These are phyloP conservation scores for Balanococcus diminutus DNA, from an alignment of 2,888 invertebrate species.

Conservation along the genomic window DNA sequence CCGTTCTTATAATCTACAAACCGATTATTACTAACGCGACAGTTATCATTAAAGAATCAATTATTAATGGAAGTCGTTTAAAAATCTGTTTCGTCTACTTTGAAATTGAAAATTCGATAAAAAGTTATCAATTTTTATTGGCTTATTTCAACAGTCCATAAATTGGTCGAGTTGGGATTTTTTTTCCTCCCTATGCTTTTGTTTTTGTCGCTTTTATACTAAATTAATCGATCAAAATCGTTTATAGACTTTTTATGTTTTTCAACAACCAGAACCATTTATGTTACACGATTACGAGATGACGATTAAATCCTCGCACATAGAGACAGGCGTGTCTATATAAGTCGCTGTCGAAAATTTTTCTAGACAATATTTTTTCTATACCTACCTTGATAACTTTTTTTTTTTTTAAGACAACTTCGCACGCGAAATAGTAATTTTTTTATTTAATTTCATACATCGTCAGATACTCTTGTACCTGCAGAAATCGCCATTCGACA, in stretches of 20 bases:
- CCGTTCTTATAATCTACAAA: constrained; percentile 14
- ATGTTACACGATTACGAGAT: constrained; percentile 24
- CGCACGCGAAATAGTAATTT: constrained; percentile 6
- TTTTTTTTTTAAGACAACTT: neutral
- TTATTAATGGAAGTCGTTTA: constrained; percentile 38
- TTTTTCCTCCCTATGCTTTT: neutral
- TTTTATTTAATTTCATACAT: neutral
- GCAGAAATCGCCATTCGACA: too few relatives aligned
- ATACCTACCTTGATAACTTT: too few relatives aligned
- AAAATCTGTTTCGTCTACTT: constrained; percentile 12
- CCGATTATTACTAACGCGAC: neutral
- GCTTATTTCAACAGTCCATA: constrained; percentile 32
- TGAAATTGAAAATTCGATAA: neutral
- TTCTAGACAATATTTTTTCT: too few relatives aligned
- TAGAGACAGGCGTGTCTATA: neutral
- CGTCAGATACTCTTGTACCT: neutral
- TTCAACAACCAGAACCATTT: constrained; percentile 24
- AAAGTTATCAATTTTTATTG: constrained; percentile 31
- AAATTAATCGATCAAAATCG: constrained; percentile 36
- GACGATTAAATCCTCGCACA: neutral
- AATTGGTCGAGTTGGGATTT: constrained; percentile 11
- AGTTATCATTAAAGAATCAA: constrained; percentile 38
- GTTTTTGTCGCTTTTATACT: neutral
- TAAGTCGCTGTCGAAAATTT: neutral
- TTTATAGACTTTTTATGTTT: constrained; percentile 42